Conservation (phyloP, 2,113 vertebrate genomes). For the Butorides virescens region DNA sequence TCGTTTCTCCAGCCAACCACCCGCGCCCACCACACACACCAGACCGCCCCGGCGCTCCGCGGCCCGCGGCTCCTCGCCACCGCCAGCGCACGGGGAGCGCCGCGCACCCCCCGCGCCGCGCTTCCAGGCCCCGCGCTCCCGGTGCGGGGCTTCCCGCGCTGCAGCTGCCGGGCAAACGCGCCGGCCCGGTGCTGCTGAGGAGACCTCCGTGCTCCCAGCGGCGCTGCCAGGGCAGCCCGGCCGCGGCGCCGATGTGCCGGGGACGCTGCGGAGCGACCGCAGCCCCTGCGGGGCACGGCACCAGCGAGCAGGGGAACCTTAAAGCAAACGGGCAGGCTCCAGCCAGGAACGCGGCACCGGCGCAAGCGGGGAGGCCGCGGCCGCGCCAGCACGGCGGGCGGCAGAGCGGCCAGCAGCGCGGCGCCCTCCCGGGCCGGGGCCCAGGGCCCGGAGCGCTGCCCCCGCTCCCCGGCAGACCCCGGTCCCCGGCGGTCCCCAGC, state of each 20-base stretch:
- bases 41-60: rapidly evolving
- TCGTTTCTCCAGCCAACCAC: rapidly evolving
- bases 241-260: too few species aligned
- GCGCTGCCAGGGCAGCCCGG: too few species aligned
- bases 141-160: background rate
- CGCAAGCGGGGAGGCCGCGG: background rate
- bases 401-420: too few species aligned
- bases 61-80: background rate
- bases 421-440: background rate
- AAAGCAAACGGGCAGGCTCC: background rate
- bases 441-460: background rate
- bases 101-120: background rate
- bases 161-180: background rate
- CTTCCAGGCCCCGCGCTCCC: background rate
- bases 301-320: background rate
- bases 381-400: background rate
- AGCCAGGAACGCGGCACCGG: background rate
- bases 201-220: background rate
- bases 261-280: background rate
- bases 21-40: rapidly evolving
- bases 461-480: too few species aligned
- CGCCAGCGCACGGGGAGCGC: too few species aligned
- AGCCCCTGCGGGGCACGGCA: background rate
- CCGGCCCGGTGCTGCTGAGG: background rate
- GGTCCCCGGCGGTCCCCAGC: background rate